Evolutionary conservation across 2,797 vertebrate genomes (phyloP), one percentile per base, ranked within the genome.

Genomic region (Cuculus canorus): DNA sequence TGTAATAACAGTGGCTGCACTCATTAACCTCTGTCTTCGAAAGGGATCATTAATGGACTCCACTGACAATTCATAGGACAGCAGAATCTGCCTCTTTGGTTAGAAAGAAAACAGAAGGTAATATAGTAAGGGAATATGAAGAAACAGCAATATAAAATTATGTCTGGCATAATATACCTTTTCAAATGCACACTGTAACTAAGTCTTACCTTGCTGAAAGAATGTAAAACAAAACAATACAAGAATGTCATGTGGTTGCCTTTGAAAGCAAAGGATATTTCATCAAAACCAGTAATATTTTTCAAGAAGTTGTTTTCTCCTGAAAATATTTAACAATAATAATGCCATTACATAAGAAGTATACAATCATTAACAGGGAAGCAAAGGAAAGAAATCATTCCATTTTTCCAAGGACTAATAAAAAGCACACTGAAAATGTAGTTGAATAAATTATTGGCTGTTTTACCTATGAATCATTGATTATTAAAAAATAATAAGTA

Each of bases 1-100:
- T 10, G 99, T 99, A 45, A 99, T 98, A 96, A 99, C 98, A 97
- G 98, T 99, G 95, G 98, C 98, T 3, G 99, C 99, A 6, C 99
- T 99, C 88, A 99, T 98, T 1, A 99, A 98, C 83, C 99, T 97
- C 91, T 98, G 98, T 73, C 98, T 97, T 60, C 98, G 97, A 59
- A 98, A 96, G 3, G 98, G 96, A 43, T 98, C 98, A 37, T 98
- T 98, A 10, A 98, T 95, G 21, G 96, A 90, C 2, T 98, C 98
- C 45, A 97, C 53, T 37, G 99, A 98, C 16, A 98, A 94, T 21
- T 98, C 98, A 57, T 98, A 98, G 35, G 99, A 98, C 15, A 99
- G 82, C 59, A 97, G 63, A 43, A 97, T 21, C 65, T 97, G 94
- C n/a, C 90, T 96, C 97, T 97, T 81, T 27, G 66, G 60, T 79